A percentile compares a stretch with the other conserved stretches of the same genome.
Evolutionary conservation across 2,888 invertebrate genomes (phyloP).

Genomic region (Panzeria rudis): DNA sequence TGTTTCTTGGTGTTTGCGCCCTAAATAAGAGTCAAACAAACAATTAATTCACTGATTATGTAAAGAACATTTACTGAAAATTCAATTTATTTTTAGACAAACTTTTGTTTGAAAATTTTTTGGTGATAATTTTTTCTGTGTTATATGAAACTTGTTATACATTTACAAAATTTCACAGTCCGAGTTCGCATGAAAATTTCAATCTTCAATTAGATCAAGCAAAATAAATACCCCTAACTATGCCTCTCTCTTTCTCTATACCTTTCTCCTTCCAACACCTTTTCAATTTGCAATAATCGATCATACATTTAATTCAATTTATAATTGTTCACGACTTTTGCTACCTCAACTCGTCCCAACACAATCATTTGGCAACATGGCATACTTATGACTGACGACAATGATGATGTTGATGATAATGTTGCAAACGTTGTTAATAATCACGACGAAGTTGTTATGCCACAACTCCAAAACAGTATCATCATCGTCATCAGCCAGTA

Average conservation of each 20-base stretch:
- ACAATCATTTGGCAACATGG: constrained; percentile 42
- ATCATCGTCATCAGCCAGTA: constrained; percentile 7
- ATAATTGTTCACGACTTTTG: constrained; percentile 35
- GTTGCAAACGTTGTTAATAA: constrained; percentile 22
- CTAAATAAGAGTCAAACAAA: too few relatives aligned
- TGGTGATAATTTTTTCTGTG: too few relatives aligned
- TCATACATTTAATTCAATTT: constrained; percentile 13
- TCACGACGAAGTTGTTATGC: constrained; percentile 19
- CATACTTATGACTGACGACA: constrained; percentile 46
- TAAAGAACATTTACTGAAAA: too few relatives aligned
- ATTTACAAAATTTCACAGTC: too few relatives aligned
- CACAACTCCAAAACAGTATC: constrained; percentile 24
- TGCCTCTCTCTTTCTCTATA: background rate
- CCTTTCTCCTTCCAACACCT: background rate
- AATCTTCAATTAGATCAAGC: background rate
- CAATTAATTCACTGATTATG: too few relatives aligned
- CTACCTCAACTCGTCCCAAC: background rate
- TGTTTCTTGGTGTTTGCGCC: too few relatives aligned
- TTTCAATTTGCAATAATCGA: background rate
- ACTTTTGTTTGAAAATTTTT: too few relatives aligned
- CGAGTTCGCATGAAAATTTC: background rate
- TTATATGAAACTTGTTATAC: too few relatives aligned
- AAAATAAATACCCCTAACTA: too few relatives aligned
- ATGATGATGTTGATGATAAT: constrained; percentile 13
- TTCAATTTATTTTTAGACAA: too few relatives aligned